Base-by-base conservation (phyloP, 2,113 vertebrate genomes). In the Malurus alboscapulatus region DNA sequence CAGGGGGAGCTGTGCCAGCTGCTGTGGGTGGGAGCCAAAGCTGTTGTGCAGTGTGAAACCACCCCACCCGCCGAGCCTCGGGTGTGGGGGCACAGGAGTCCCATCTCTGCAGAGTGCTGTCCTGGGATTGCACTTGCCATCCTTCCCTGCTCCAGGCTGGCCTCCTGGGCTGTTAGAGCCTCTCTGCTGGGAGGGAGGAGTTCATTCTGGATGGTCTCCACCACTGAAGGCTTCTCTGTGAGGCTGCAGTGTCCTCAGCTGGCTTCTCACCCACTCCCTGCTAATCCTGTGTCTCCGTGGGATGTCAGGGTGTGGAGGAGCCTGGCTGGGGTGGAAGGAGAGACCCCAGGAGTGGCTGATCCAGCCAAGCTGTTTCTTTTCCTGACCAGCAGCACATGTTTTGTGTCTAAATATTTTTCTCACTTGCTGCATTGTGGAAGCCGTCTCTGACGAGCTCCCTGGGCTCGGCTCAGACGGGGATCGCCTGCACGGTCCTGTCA, bases 331-430 rank as follows among this genome's bases (percentile, higher is more conserved):
- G 1, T 32, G 34, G 51, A 22, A 27, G 75, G 34, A 77, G 68
- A 61, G 51, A 34, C 74, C 85, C 51, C 30, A 59, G 85, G 19
- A 58, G 8, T 6, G 24, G 67, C 71, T 10, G 32, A 12, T 86
- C 21, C 76, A 88, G 79, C 20, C 57, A 6, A 40, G 36, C 47
- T 53, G 4, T 42, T 79, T 38, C 80, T 79, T 58, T 50, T 58
- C 85, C 87, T 86, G 76, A 76, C 80, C 79, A 10, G 80, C 80
- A 92, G 80, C 92, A 88, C 80, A 61, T 91, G 92, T 32, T 95
- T 69, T 53, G 32, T 92, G 80, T 95, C 84, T 77, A 66, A 88
- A 87, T 87, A 25, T 91, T 95, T 65, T 22, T 32, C 25, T 50
- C 53, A 5, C 71, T 67, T 32, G 8, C 86, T 76, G 8, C 71